Conservation (phyloP, 2,113 vertebrate genomes). For the Acanthisitta chloris region DNA sequence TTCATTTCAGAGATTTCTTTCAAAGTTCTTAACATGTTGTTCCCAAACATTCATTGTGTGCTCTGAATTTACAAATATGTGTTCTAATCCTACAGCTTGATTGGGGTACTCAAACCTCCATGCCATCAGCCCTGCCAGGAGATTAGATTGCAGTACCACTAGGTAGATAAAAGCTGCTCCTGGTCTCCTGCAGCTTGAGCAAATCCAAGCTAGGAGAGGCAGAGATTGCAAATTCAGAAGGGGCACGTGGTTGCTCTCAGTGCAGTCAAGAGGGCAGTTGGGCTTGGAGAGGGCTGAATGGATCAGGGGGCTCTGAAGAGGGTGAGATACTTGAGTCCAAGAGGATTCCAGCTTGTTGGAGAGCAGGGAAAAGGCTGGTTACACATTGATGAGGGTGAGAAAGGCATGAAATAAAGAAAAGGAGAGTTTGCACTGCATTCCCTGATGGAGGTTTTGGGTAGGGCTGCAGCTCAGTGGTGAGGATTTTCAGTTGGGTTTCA, state of each 20-base stretch:
- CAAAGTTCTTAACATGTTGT: background rate
- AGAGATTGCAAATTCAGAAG: background rate
- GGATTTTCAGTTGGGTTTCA: background rate
- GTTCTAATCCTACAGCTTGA: background rate
- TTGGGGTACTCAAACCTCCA: background rate
- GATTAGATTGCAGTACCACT: background rate
- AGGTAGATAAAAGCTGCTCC: background rate
- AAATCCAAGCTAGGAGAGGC: background rate
- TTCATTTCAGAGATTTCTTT: background rate
- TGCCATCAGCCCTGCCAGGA: background rate
- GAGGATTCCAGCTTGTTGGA: background rate
- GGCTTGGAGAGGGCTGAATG: background rate
- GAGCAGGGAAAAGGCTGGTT: background rate
- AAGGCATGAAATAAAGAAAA: background rate
- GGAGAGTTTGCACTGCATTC: background rate
- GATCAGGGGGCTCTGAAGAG: background rate
- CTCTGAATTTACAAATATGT: background rate
- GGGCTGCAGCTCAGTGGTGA: background rate
- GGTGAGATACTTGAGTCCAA: background rate
- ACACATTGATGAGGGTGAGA: accelerated
- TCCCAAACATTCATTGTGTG: background rate
- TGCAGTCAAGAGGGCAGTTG: background rate
- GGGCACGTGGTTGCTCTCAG: background rate
- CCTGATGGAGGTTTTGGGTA: background rate
- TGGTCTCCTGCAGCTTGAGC: background rate